phyloP scores from a whole-genome alignment of 1,140 invertebrate species.

The Cephus cinctus region DNA sequence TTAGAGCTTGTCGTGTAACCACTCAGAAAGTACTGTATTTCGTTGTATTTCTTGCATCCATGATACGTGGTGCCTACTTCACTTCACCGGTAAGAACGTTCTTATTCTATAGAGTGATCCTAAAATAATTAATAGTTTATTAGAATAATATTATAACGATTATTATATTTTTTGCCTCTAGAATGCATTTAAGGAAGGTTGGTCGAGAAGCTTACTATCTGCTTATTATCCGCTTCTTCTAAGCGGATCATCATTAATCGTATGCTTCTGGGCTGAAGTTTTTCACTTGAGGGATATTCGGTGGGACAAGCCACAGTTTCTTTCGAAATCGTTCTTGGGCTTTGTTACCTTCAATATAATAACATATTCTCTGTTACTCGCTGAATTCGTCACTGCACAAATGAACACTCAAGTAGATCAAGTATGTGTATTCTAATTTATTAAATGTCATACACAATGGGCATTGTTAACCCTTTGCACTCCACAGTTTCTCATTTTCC shows the following conservation, averaged over 20 bases:
- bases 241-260: constrained; percentile 86
- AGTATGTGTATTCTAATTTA: constrained; percentile 37
- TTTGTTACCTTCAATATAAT: constrained; percentile 90
- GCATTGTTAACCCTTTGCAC: too few species aligned
- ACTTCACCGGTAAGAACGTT: constrained; percentile 73
- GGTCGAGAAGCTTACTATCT: constrained; percentile 81
- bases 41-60: constrained; percentile 82
- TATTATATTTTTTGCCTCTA: constrained; percentile 45
- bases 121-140: neutral
- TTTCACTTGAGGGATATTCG: constrained; percentile 87
- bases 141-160: neutral
- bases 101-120: constrained; percentile 2
- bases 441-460: neutral
- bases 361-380: constrained; percentile 80
- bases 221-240: constrained; percentile 89
- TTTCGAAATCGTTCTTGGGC: constrained; percentile 91
- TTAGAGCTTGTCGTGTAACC: constrained; percentile 81
- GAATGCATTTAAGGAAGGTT: constrained; percentile 76
- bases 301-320: constrained; percentile 83
- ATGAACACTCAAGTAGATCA: constrained; percentile 64
- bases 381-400: constrained; percentile 74
- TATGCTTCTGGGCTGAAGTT: constrained; percentile 95
- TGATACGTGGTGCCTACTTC: constrained; percentile 85
- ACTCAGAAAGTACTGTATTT: constrained; percentile 91
- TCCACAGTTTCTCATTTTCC: too few species aligned